Conservation (phyloP, 2,113 vertebrate genomes). For the Triplophysa dalaica region DNA sequence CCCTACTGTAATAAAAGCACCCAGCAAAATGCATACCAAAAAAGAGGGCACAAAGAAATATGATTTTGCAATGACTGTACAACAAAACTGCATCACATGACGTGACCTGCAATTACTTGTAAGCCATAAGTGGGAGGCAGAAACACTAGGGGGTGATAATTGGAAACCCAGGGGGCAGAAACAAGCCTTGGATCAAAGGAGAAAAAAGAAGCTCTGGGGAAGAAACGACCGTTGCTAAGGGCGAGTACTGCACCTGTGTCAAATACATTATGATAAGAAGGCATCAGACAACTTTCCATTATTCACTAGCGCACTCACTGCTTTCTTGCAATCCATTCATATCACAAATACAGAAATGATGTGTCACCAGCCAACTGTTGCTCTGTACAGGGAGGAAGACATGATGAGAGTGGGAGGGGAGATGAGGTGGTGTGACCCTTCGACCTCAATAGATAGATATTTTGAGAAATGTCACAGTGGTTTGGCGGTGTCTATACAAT, state of each 20-base stretch:
- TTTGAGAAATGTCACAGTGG: neutral
- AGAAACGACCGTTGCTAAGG: constrained; percentile 37
- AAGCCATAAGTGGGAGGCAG: neutral
- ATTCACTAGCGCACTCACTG: constrained; percentile 11
- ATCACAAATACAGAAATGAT: constrained; percentile 42
- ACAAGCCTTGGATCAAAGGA: constrained; percentile 26
- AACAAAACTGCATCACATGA: neutral
- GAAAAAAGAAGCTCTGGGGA: constrained; percentile 18
- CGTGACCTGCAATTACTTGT: constrained; percentile 2
- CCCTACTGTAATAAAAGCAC: neutral
- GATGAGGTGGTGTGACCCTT: neutral
- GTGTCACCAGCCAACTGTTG: constrained; percentile 39
- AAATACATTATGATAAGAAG: constrained; percentile 24
- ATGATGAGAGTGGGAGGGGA: neutral
- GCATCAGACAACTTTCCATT: constrained; percentile 31
- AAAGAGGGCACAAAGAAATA: constrained; percentile 56
- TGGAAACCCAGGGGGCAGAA: constrained; percentile 29
- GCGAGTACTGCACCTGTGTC: constrained; percentile 42
- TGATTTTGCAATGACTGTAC: constrained; percentile 17
- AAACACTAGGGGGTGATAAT: neutral
- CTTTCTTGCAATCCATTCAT: constrained; percentile 26
- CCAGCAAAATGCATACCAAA: neutral
- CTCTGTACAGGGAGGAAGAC: neutral
- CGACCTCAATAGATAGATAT: neutral
- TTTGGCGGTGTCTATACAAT: no score